Evolutionary conservation across 1,140 invertebrate genomes (phyloP), one percentile per base, ranked within the genome.

Genomic region (Lordiphosa clarofinis): DNA sequence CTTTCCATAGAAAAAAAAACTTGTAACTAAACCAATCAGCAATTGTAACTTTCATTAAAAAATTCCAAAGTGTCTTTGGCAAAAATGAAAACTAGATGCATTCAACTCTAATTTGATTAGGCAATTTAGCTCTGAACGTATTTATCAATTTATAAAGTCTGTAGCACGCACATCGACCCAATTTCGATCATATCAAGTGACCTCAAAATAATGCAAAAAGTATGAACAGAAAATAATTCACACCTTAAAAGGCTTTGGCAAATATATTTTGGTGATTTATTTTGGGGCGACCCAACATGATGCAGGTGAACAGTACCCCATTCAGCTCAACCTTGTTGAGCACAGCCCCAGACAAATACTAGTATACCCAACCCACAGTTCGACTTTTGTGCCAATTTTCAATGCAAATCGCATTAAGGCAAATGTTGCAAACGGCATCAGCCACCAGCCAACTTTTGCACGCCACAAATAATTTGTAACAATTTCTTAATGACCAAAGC

Each of bases 371-470:
- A 31, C 28, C 28, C 28, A 31, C 28, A 31, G 28, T 31, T 70
- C 65, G 65, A 70, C 66, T 70, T 56, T 70, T 70, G 66, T 70
- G 66, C 66, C 65, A 68, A 56, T 68, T 70, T 70, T 62, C 65
- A 70, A 70, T 70, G 66, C 65, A 70, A 70, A 70, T 70, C 66
- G 66, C 66, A 70, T 69, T 70, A 70, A 55, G 66, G 57, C 66
- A 69, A 70, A 69, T 69, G 66, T 70, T 70, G 65, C 66, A 70
- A 70, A 69, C 65, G 65, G 57, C 66, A 61, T 38, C 39, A 19
- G 13, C 28, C 10, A 49, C 4, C 46, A 52, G 19, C 49, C 28
- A 55, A 31, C 28, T 37, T 69, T 56, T 54, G 56, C 56, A 69
- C 65, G 64, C 64, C 66, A 69, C 65, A 59, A 55, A 36, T 44